Base-by-base conservation (phyloP, 1,140 invertebrate genomes). In the Zaprionus capensis region DNA sequence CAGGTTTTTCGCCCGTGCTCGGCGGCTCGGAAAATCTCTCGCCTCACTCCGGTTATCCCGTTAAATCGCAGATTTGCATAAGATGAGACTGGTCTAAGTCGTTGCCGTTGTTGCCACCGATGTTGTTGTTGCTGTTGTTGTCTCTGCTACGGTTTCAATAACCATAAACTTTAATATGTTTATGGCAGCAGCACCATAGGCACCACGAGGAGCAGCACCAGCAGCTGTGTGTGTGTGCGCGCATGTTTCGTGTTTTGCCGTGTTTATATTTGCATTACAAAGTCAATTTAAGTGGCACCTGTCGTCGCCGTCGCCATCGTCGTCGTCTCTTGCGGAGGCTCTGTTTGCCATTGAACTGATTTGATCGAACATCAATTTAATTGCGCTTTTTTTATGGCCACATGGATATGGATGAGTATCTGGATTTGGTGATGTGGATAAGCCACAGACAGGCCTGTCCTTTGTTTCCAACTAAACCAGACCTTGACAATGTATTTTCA, bases 91-190 rank as follows among this genome's bases (percentile, higher is more conserved):
- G 20, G 46, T 24, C 46, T 51, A 28, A 59, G 56, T 59, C 57
- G 28, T 28, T 28, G 5, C 34, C 49, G 65, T 68, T 67, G 66
- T 62, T 15, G 59, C 22, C 41, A 46, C 63, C 57, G 76, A 56
- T 26, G 44, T 65, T 53, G 77, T 63, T 46, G 77, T 59, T 46
- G 59, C 57, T 15, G 63, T 38, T 46, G 74, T 62, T 68, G 64
- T 64, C 64, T 55, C 41, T 72, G 80, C 80, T 86, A 76, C 69
- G 78, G 68, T 69, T 66, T 63, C 49, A 81, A 88, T 88, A 87
- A 87, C 79, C 84, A 87, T 87, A 78, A 87, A 87, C 78, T 81
- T 88, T 84, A 82, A 87, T 87, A 84, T 81, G 81, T 87, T 87
- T 88, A 87, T 87, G 84, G 78, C 81, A 72, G 75, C 80, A 88